These are phyloP conservation scores for Hippocampus mohnikei DNA, from an alignment of 2,113 vertebrate species.

Conservation along the genomic window DNA sequence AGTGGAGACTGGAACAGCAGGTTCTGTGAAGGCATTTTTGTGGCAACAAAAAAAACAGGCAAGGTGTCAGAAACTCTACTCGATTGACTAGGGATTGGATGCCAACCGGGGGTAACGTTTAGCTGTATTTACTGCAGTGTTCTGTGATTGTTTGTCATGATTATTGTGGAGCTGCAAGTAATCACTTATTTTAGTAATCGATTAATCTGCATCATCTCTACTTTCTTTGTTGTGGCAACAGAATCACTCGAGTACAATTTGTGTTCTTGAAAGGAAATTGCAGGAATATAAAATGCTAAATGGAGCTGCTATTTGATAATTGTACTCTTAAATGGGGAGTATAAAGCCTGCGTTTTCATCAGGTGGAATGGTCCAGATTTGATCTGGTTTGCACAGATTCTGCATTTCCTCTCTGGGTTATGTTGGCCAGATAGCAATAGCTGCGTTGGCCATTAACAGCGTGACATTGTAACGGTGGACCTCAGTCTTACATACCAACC, in stretches of 20 bases:
- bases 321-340: no score
- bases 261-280: no score
- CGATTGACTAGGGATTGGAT: background rate
- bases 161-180: background rate
- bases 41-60: conserved; percentile 66
- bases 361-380: no score
- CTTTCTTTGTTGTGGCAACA: no score
- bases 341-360: no score
- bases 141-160: background rate
- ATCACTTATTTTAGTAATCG: no score
- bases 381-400: no score
- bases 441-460: background rate
- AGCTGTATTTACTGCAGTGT: background rate
- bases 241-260: no score
- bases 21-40: conserved; percentile 67
- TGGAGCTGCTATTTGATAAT: no score
- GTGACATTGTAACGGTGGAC: background rate
- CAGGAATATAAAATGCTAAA: no score
- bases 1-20: conserved; percentile 54
- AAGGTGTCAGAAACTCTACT: conserved; percentile 51
- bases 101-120: conserved; percentile 5
- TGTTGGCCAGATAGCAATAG: background rate
- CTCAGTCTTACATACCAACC: background rate
- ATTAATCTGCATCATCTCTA: no score
- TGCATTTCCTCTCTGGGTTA: no score